Conservation (phyloP, 2,797 vertebrate genomes). For the Acropternis orthonyx region DNA sequence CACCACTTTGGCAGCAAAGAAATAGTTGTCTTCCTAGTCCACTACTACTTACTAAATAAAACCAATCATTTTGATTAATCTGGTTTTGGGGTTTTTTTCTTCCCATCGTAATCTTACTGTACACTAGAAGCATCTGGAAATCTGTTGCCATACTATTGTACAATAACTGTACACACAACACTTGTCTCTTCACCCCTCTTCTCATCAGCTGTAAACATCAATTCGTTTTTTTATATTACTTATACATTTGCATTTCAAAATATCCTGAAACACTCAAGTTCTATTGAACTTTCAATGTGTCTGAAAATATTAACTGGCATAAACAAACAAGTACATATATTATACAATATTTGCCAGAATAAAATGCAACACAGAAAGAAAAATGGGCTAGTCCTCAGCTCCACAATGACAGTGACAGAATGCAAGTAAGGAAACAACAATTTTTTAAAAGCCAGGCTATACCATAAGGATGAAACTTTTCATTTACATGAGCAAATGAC, state of each 20-base stretch:
- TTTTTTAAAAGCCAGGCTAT: neutral
- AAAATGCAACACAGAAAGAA: neutral
- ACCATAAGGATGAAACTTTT: neutral
- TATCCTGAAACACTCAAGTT: neutral
- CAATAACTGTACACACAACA: neutral
- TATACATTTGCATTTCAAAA: neutral
- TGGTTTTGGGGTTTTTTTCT: neutral
- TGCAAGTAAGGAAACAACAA: neutral
- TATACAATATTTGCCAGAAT: neutral
- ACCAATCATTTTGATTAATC: neutral
- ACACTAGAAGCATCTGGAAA: neutral
- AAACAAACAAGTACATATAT: neutral
- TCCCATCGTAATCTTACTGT: neutral
- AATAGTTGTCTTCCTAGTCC: neutral
- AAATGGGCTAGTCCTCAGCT: neutral
- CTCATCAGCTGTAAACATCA: neutral
- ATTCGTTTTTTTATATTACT: neutral
- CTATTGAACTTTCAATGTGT: neutral
- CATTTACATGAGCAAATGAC: neutral
- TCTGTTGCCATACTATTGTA: neutral
- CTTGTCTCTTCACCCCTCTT: neutral
- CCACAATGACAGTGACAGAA: neutral
- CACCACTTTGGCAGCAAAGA: neutral
- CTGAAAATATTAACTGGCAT: neutral
- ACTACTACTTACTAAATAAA: neutral